These are phyloP conservation scores for Pipistrellus kuhlii DNA, from an alignment of 2,797 vertebrate genomes.

Conservation along the genomic window DNA sequence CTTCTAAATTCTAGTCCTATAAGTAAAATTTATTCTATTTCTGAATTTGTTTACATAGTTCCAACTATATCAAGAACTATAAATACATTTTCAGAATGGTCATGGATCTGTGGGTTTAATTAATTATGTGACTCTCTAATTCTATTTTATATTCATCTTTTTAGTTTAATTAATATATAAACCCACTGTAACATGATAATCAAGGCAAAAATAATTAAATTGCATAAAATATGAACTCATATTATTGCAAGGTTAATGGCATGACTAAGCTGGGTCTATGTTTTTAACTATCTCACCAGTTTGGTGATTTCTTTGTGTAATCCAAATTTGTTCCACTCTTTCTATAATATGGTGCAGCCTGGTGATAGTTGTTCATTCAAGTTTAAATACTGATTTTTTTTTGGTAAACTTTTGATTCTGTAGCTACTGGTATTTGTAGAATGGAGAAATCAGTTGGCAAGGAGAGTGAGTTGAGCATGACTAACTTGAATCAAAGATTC, in stretches of 20 bases:
- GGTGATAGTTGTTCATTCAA: not conserved
- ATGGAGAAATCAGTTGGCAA: not conserved
- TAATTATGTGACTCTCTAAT: slow-evolving; percentile 15
- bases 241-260: not conserved
- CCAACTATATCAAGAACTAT: not conserved
- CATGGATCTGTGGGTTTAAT: slow-evolving; percentile 51
- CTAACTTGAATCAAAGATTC: not conserved
- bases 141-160: not conserved
- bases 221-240: slow-evolving; percentile 18
- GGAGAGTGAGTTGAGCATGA: not conserved
- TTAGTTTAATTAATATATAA: slow-evolving; percentile 50
- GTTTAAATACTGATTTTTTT: not conserved
- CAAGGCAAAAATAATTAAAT: slow-evolving; percentile 31
- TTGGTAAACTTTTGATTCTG: not conserved
- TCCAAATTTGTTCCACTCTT: not conserved
- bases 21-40: slow-evolving; percentile 5
- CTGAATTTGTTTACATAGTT: not conserved
- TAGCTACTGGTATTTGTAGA: not conserved
- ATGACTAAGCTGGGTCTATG: not conserved
- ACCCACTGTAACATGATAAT: slow-evolving; percentile 28
- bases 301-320: not conserved
- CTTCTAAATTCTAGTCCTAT: not conserved
- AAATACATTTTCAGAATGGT: slow-evolving; percentile 53
- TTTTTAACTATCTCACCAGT: not conserved
- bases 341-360: not conserved